Evolutionary conservation across 2,888 invertebrate species (phyloP).

Genomic region (Dermolepida albohirtum): DNA sequence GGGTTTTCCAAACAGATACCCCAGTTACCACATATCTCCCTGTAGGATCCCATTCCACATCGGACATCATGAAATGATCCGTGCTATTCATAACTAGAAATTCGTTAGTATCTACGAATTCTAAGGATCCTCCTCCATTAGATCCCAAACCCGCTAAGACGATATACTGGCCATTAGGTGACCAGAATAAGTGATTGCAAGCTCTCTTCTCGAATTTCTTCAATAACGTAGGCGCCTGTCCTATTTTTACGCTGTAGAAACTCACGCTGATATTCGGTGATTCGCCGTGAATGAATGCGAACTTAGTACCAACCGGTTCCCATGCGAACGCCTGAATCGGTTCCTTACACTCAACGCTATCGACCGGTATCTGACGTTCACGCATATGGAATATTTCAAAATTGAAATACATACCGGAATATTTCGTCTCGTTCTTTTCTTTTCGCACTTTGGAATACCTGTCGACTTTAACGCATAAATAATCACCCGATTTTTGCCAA

Average conservation of each 20-base stretch:
- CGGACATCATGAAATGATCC: conserved; percentile 92
- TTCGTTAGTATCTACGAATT: conserved; percentile 96
- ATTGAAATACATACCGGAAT: conserved; percentile 97
- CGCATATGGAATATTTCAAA: conserved; percentile 99
- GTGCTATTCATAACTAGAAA: conserved; percentile 94
- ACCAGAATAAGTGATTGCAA: conserved; percentile 96
- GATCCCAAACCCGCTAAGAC: conserved; percentile 90
- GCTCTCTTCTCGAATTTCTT: conserved; percentile 91
- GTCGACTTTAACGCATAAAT: conserved; percentile 95
- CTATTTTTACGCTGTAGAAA: conserved; percentile 92
- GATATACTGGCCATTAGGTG: conserved; percentile 94
- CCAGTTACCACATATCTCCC: conserved; percentile 96
- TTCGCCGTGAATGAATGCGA: conserved; percentile 97
- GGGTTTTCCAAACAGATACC: conserved; percentile 95
- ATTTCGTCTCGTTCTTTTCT: conserved; percentile 93
- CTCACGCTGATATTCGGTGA: conserved; percentile 86
- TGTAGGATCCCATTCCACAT: conserved; percentile 99
- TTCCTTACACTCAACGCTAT: conserved; percentile 96
- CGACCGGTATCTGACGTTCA: conserved; percentile 97
- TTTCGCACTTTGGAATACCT: conserved; percentile 86
- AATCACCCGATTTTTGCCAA: conserved; percentile 99
- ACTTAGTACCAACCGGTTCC: conserved; percentile 97
- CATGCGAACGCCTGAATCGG: conserved; percentile 95
- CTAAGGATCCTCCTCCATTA: conserved; percentile 90
- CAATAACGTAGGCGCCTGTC: conserved; percentile 87